These are phyloP conservation scores for Brachyopa scutellaris DNA, from an alignment of 2,888 invertebrate genomes.

Conservation along the genomic window DNA sequence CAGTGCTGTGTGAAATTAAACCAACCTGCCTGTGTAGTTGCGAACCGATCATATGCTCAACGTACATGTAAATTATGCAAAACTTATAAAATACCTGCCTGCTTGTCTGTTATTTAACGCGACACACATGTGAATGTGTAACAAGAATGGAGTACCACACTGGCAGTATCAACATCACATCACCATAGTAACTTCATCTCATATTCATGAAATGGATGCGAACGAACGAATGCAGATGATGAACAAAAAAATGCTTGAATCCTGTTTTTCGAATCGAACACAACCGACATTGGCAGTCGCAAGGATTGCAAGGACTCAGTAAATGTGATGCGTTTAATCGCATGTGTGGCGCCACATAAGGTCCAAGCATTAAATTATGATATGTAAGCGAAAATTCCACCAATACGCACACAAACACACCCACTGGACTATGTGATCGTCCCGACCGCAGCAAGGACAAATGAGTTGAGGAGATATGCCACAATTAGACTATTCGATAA, in stretches of 20 bases:
- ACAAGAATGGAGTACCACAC: background rate
- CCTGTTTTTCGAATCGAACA: slow-evolving; percentile 68
- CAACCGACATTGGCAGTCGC: slow-evolving; percentile 24
- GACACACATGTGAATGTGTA: slow-evolving; percentile 42
- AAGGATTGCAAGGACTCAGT: slow-evolving; percentile 30
- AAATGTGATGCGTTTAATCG: slow-evolving; percentile 77
- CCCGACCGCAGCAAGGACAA: slow-evolving; percentile 49
- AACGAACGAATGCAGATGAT: slow-evolving; percentile 32
- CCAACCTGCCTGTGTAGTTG: slow-evolving; percentile 49
- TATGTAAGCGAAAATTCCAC: slow-evolving; percentile 71
- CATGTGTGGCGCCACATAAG: slow-evolving; percentile 77
- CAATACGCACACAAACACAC: background rate
- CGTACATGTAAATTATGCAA: slow-evolving; percentile 69
- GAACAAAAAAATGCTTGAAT: slow-evolving; percentile 4
- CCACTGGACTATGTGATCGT: background rate
- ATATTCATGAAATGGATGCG: slow-evolving; percentile 70
- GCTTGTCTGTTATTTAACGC: slow-evolving; percentile 65
- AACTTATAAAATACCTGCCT: slow-evolving; percentile 68
- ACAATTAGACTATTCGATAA: slow-evolving; percentile 73
- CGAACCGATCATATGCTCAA: slow-evolving; percentile 65
- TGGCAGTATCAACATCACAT: slow-evolving; percentile 56
- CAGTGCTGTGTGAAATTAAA: slow-evolving; percentile 30
- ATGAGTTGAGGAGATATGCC: slow-evolving; percentile 68
- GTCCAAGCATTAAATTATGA: slow-evolving; percentile 71
- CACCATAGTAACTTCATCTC: slow-evolving; percentile 66